A percentile compares a stretch with the other conserved stretches of the same genome.
These are phyloP conservation scores for Threskiornis aethiopicus DNA, from an alignment of 2,797 vertebrate species.

Conservation along the genomic window DNA sequence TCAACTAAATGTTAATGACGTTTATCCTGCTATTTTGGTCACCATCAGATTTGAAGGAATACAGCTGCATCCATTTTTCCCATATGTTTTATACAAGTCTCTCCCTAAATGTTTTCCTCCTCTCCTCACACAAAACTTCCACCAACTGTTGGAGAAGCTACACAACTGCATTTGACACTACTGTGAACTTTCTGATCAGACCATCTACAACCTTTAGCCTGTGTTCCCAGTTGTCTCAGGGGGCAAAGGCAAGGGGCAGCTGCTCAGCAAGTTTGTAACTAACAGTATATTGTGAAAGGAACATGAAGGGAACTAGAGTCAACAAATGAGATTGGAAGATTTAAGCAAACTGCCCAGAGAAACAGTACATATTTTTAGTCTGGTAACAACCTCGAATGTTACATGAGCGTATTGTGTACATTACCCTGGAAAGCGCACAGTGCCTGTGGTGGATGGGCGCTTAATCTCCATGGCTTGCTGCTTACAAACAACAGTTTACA, in stretches of 20 bases:
- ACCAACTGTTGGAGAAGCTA: not conserved
- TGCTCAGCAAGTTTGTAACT: not conserved
- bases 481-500: not conserved
- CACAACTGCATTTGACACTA: not conserved
- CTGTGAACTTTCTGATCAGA: not conserved
- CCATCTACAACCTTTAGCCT: conserved; percentile 17
- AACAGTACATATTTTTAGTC: not conserved
- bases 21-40: not conserved
- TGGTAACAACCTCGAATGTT: not conserved
- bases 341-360: not conserved
- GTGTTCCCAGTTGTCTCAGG: not conserved
- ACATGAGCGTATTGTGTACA: not conserved
- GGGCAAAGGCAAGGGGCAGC: conserved; percentile 14
- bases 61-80: conserved; percentile 4
- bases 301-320: not conserved
- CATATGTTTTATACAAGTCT: not conserved
- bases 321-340: not conserved
- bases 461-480: not conserved
- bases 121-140: not conserved
- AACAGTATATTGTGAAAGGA: not conserved
- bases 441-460: not conserved
- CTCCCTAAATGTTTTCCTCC: not conserved
- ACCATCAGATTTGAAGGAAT: conserved; percentile 18
- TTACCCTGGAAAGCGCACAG: not conserved
- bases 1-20: not conserved